A percentile compares a stretch with the other conserved stretches of the same genome.
Conservation (phyloP, 2,797 vertebrate species). For the Semotilus atromaculatus region DNA sequence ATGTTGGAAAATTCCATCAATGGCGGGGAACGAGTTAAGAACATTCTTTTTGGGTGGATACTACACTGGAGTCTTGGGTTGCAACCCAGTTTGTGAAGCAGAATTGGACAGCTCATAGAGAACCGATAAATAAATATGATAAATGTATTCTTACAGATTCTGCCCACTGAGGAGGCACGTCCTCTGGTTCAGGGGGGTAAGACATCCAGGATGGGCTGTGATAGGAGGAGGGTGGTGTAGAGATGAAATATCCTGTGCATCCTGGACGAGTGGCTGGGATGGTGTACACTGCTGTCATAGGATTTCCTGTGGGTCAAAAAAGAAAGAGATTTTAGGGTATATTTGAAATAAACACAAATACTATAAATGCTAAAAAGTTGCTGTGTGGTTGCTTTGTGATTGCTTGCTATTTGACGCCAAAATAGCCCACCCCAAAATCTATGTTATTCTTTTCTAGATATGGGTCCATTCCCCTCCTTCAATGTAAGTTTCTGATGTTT, state of each 20-base stretch:
- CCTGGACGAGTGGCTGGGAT: slow-evolving; percentile 87
- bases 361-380: not conserved
- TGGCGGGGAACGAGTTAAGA: not conserved
- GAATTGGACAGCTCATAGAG: slow-evolving; percentile 19
- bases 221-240: slow-evolving; percentile 90
- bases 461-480: not conserved
- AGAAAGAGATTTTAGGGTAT: not conserved
- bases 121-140: not conserved
- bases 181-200: slow-evolving; percentile 90
- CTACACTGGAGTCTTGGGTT: not conserved
- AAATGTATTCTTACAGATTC: slow-evolving; percentile 88
- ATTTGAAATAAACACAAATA: not conserved
- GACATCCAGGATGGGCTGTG: slow-evolving; percentile 97
- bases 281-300: slow-evolving; percentile 95
- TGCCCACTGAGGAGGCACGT: slow-evolving; percentile 91
- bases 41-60: no score
- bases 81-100: slow-evolving; percentile 28
- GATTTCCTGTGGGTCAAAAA: slow-evolving; percentile 82
- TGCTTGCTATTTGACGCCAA: no score
- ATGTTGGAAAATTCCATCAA: not conserved
- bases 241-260: slow-evolving; percentile 93
- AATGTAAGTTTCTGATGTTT: no score
- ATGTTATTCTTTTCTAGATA: not conserved
- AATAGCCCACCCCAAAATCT: not conserved
- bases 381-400: not conserved